Percentiles rank a stretch among this genome's conserved stretches.
These are phyloP conservation scores for Pseudachorutes palmiensis DNA, from an alignment of 1,140 invertebrate species.

Conservation along the genomic window DNA sequence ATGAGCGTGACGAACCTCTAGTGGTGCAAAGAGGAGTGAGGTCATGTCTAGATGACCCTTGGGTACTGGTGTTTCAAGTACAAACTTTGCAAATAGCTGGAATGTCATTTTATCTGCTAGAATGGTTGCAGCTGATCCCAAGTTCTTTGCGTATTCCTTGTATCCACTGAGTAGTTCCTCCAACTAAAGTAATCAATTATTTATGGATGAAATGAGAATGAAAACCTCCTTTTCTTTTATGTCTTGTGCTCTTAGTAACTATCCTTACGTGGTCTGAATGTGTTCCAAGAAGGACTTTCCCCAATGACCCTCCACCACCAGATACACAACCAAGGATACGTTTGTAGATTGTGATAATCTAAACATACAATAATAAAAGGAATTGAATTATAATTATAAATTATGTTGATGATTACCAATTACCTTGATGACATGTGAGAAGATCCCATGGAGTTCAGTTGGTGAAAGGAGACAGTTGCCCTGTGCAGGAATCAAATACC, in stretches of 20 bases:
- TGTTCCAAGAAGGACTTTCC: slow-evolving; percentile 26
- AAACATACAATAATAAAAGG: neutral
- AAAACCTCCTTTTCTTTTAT: no score
- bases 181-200: neutral
- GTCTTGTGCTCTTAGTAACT: neutral
- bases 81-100: slow-evolving; percentile 34
- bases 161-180: slow-evolving; percentile 16
- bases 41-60: slow-evolving; percentile 38
- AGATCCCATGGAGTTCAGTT: slow-evolving; percentile 36
- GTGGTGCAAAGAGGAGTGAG: slow-evolving; percentile 33
- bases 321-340: slow-evolving; percentile 33
- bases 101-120: slow-evolving; percentile 35
- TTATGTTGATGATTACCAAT: neutral
- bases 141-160: slow-evolving; percentile 21
- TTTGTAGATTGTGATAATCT: slow-evolving; percentile 38
- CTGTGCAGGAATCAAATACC: slow-evolving; percentile 37
- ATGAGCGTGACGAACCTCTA: slow-evolving; percentile 16
- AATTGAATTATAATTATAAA: neutral
- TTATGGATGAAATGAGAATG: neutral
- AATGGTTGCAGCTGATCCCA: slow-evolving; percentile 28
- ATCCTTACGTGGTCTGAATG: slow-evolving; percentile 35
- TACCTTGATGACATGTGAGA: slow-evolving; percentile 35
- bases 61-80: slow-evolving; percentile 36
- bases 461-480: slow-evolving; percentile 30
- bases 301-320: slow-evolving; percentile 25